These are phyloP conservation scores for Muscicapa comitata DNA, from an alignment of 2,797 vertebrate species.

Conservation along the genomic window DNA sequence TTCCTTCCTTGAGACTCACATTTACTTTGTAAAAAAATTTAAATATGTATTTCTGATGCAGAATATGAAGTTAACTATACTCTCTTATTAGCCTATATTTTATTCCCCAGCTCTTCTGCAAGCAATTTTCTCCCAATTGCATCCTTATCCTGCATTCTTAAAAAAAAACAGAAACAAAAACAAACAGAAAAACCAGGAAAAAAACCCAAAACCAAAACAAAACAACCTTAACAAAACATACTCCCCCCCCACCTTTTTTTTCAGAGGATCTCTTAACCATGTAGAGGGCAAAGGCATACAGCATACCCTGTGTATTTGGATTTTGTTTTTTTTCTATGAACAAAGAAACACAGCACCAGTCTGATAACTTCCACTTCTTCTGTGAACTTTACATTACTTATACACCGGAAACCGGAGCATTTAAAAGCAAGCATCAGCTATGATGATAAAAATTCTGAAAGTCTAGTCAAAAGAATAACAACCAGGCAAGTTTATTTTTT, in stretches of 20 bases:
- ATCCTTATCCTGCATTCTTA: neutral
- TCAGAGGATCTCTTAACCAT: neutral
- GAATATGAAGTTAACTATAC: neutral
- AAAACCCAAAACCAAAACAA: fast-evolving
- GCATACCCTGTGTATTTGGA: neutral
- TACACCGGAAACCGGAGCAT: neutral
- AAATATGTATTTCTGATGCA: neutral
- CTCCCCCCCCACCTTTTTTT: neutral
- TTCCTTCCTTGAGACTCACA: neutral
- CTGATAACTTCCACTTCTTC: neutral
- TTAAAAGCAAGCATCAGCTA: neutral
- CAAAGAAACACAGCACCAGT: neutral
- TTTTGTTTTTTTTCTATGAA: neutral
- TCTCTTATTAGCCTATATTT: neutral
- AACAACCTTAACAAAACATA: no score
- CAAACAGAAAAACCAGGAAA: neutral
- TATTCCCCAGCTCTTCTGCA: neutral
- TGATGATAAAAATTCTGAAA: neutral
- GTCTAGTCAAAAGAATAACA: neutral
- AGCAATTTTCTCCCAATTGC: neutral
- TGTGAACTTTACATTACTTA: neutral
- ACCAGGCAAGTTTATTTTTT: neutral
- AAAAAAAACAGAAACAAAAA: neutral
- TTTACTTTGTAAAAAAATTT: neutral
- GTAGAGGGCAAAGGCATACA: neutral